These are phyloP conservation scores for Calameuta filiformis DNA, from an alignment of 2,888 invertebrate species.

Conservation along the genomic window DNA sequence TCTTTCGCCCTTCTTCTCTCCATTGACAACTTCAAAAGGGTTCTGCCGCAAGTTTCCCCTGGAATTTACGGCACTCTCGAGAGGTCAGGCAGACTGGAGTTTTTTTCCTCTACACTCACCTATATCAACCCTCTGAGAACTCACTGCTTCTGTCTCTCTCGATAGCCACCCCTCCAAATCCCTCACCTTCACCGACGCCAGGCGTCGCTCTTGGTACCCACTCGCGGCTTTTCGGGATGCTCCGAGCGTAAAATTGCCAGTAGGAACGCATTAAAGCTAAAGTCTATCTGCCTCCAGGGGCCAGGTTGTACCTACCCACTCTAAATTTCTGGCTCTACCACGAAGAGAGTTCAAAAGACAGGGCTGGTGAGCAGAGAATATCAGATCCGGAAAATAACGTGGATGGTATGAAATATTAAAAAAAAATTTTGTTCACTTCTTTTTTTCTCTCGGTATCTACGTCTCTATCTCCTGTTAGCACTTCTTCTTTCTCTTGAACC, in stretches of 20 bases:
- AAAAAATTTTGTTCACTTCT: background rate
- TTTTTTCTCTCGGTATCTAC: background rate
- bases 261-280: slow-evolving; percentile 51
- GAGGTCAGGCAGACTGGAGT: background rate
- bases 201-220: slow-evolving; percentile 9
- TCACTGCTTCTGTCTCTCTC: background rate
- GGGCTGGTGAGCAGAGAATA: background rate
- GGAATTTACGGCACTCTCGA: background rate
- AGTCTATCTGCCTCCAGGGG: slow-evolving; percentile 40
- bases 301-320: background rate
- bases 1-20: background rate
- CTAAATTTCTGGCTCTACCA: background rate
- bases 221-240: slow-evolving; percentile 46
- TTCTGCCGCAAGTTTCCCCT: background rate
- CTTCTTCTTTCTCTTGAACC: background rate
- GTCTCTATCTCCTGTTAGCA: background rate
- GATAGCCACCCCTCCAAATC: background rate
- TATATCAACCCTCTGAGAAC: background rate
- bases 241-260: slow-evolving; percentile 58
- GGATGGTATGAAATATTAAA: background rate
- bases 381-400: background rate
- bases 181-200: background rate
- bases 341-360: background rate
- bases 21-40: slow-evolving; percentile 8
- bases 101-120: background rate